Evolutionary conservation across 2,797 vertebrate genomes (phyloP).

Genomic region (Crenuchus spilurus): DNA sequence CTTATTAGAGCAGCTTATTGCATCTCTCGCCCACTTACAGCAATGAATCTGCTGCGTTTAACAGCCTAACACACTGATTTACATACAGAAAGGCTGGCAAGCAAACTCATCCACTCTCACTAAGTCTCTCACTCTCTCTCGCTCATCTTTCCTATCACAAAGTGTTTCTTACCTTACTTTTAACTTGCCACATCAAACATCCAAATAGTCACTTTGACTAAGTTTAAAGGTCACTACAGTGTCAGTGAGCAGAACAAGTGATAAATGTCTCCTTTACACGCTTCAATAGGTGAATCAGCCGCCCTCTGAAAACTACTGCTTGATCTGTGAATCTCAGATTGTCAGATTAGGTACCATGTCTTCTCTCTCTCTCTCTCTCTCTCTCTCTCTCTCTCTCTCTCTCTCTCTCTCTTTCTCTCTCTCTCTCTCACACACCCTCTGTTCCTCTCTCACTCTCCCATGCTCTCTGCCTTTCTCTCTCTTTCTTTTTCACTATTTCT

Average conservation of each 20-base stretch:
- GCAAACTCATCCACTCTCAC: not conserved
- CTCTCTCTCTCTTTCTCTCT: not conserved
- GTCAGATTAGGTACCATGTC: not conserved
- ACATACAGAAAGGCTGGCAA: conserved; percentile 58
- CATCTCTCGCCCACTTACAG: conserved; percentile 49
- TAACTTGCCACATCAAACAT: not conserved
- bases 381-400: not conserved
- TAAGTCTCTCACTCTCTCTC: not conserved
- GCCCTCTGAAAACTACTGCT: conserved; percentile 2
- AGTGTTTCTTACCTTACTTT: not conserved
- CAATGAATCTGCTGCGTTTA: conserved; percentile 11
- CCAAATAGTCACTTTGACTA: not conserved
- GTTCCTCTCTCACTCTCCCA: not conserved
- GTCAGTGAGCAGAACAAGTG: not conserved
- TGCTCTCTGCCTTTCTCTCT: no score
- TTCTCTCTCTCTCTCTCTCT: not conserved
- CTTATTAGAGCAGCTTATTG: conserved; percentile 64
- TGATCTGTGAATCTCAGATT: conserved; percentile 18
- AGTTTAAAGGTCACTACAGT: conserved; percentile 9
- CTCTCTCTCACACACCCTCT: not conserved
- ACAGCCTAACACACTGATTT: conserved; percentile 59
- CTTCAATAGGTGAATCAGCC: not conserved
- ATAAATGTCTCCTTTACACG: conserved; percentile 1
- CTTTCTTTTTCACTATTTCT: no score
- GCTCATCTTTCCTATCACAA: not conserved